These are phyloP conservation scores for Podarcis lilfordi DNA, from an alignment of 2,797 vertebrate species.

Conservation along the genomic window DNA sequence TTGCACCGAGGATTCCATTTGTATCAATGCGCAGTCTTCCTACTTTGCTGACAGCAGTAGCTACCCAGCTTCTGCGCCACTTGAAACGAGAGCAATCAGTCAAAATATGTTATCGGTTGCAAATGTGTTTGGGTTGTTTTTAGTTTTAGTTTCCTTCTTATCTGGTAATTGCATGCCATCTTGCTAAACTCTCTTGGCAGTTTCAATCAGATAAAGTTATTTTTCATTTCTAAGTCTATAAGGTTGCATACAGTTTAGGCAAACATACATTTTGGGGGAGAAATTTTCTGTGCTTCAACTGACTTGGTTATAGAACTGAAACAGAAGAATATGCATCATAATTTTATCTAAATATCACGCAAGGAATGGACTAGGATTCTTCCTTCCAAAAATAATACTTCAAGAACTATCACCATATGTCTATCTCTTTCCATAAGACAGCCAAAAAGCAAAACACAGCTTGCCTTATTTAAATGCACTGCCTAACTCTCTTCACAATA, in stretches of 20 bases:
- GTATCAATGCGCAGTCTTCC: not conserved
- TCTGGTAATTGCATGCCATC: not conserved
- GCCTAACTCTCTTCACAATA: not conserved
- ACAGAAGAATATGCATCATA: not conserved
- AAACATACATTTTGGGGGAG: not conserved
- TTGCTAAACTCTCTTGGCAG: not conserved
- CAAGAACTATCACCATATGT: not conserved
- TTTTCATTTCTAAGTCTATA: conserved; percentile 12
- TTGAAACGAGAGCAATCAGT: conserved; percentile 14
- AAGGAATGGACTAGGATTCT: not conserved
- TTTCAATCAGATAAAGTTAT: not conserved
- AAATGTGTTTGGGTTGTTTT: conserved; percentile 7
- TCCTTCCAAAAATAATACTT: not conserved
- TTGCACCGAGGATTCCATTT: not conserved
- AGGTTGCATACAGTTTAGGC: conserved; percentile 4
- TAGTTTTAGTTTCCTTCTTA: conserved; percentile 20
- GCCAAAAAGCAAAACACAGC: not conserved
- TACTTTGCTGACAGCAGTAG: conserved; percentile 1
- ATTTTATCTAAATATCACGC: not conserved
- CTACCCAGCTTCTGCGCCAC: not conserved
- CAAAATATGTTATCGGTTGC: conserved; percentile 21
- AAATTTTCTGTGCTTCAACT: not conserved
- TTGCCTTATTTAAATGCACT: not conserved
- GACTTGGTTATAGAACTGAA: not conserved
- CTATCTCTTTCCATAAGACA: not conserved